These are phyloP conservation scores for Carassius auratus DNA, from an alignment of 2,113 vertebrate genomes.

Conservation along the genomic window DNA sequence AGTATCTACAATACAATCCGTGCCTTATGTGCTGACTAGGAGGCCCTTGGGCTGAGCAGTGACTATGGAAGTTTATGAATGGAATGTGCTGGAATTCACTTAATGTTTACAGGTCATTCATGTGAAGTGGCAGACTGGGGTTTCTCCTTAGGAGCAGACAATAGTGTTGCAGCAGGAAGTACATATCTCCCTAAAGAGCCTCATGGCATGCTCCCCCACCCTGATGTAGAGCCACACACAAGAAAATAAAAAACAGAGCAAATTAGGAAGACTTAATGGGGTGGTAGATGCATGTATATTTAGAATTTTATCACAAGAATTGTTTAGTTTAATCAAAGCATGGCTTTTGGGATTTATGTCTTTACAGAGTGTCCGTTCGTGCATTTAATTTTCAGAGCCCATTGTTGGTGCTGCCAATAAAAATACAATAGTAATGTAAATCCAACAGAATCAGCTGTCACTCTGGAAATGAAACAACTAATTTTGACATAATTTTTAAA, in stretches of 20 bases:
- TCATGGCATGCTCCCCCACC: conserved; percentile 28
- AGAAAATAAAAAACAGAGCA: neutral
- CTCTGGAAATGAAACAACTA: neutral
- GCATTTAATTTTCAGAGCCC: neutral
- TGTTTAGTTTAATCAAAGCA: neutral
- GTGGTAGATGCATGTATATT: neutral
- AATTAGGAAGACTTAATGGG: neutral
- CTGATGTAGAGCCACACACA: conserved; percentile 13
- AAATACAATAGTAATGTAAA: conserved; percentile 10
- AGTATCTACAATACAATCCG: conserved; percentile 5
- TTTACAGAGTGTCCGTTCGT: neutral
- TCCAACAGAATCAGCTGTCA: conserved; percentile 18
- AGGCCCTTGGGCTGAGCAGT: conserved; percentile 1
- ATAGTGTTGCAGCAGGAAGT: conserved; percentile 51
- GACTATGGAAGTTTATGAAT: conserved; percentile 51
- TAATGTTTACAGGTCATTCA: conserved; percentile 54
- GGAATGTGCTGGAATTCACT: conserved; percentile 55
- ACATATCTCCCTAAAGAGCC: conserved; percentile 44
- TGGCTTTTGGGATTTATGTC: neutral
- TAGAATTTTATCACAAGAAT: neutral
- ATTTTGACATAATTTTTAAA: conserved; percentile 14
- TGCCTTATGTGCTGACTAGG: conserved; percentile 23
- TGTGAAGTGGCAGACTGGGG: conserved; percentile 30
- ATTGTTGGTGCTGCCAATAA: conserved; percentile 3
- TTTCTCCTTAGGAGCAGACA: conserved; percentile 42